Base-by-base conservation (phyloP, 2,113 vertebrate species). In the Esox niger region DNA sequence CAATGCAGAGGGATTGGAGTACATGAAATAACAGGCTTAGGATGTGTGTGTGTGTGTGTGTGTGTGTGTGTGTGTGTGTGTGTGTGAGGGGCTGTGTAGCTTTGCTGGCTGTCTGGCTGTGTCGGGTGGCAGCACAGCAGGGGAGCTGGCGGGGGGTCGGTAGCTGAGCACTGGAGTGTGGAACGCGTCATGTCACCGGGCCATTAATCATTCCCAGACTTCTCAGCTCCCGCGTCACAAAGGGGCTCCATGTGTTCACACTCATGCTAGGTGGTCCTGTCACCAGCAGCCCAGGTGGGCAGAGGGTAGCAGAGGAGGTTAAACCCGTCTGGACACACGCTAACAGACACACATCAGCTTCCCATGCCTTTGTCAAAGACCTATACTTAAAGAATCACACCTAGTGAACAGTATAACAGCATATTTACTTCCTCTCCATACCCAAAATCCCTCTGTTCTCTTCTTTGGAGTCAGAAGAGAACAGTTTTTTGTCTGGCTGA, bases 131-230 rank as follows among this genome's bases (percentile, higher is more conserved):
- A 29, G 79, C 80, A 32, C 81, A 82, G 84, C 84, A 75, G 82
- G 82, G 73, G 81, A 80, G 77, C 79, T 78, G 80, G 80, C 73
- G 11, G 68, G 62, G 73, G 79, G 75, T 75, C 79, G 83, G 78
- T 79, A 72, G 77, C 85, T 21, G 82, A 72, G 87, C 79, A 4
- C 46, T 31, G 71, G 79, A 9, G n/a, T 6, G 8, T 6, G n/a
- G 9, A 88, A 82, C 76, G 79, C 86, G 86, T 86, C 82, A 64
- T 84, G 77, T 74, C 55, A 11, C 77, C 64, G 80, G 73, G 71
- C 76, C 76, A 87, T 82, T 86, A 84, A 82, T 89, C 84, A 84
- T 83, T 85, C 82, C 83, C 80, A 83, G 86, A 70, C 79, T 81
- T 74, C 66, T 73, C 76, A 64, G 77, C 77, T 79, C 26, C 74